Base-by-base conservation (phyloP, 2,888 invertebrate genomes). In the Drosophila monieri region DNA sequence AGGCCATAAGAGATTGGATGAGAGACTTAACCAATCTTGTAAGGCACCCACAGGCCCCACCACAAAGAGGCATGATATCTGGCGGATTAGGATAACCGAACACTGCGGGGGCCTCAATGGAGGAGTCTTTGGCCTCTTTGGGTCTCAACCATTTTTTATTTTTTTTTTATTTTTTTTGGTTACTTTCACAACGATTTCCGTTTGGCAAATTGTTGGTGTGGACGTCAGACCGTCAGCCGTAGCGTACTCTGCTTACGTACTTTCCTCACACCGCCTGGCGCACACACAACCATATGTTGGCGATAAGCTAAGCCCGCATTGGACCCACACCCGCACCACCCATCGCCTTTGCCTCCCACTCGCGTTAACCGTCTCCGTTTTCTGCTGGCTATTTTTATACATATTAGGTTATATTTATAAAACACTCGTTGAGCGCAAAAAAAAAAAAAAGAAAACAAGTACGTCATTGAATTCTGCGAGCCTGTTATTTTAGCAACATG, bases 241-340 rank as follows among this genome's bases (percentile, higher is more conserved):
- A 77, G 61, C 59, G 60, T 53, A 39, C 41, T 66, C 54, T 81
- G 76, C 62, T 70, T 77, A 72, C 73, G 81, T 65, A 80, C 64
- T 60, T 80, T 58, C 65, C 78, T 54, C 70, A 62, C 53, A 30
- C 54, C 18, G 27, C 21, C 21, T 51, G 8, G 21, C 3, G 9
- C 27, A 43, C 15, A 35, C 21, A 51, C 48, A 60, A 48, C 59
- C 61, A 60, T 64, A 65, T 59, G 62, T 51, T 62, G 60, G 39
- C 70, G 80, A 80, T 80, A 80, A 80, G 85, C 78, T 80, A 74
- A 77, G 53, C 85, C 80, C 80, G 77, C 84, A 86, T 80, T 62
- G 75, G 69, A 62, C 64, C 35, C 54, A 71, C 80, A 57, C 66
- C 84, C 65, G 41, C 80, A 68, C 67, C 32, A 5, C 43, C 43